Base-by-base conservation (phyloP, 2,888 invertebrate genomes). In the Crematogaster levior region DNA sequence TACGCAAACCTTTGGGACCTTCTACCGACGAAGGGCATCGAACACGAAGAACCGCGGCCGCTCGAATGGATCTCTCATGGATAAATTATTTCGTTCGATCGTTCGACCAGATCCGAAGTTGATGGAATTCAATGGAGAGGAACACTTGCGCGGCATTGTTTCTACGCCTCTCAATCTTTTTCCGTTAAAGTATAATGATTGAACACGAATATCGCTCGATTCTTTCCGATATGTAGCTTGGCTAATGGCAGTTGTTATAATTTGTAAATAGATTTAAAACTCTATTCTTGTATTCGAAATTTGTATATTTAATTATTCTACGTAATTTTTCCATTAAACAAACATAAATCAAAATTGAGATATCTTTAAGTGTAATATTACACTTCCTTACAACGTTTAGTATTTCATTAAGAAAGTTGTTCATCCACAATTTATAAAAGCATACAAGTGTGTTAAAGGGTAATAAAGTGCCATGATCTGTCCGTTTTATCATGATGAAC, bases 1-100 rank as follows among this genome's bases (percentile, higher is more conserved):
- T 84, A 70, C 66, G 63, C 53, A 24, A 43, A 18, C 53, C 21
- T 68, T 18, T 37, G 27, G n/a, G 15, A n/a, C 6, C 72, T 60
- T 82, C 80, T 84, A 83, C 75, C 83, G 83, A 73, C 27, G 79
- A n/a, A 61, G 48, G 51, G 81, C 66, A 51, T 48, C 53, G 5
- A 40, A 63, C 75, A 40, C 63, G 84, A 79, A 81, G 63, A 74
- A 81, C 43, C 74, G 73, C 43, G 74, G 34, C 24, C 30, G 37
- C 30, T n/a, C 65, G 18, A 77, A 65, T 43, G 68, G 48, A 66
- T 72, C 81, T 40, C n/a, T 48, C 63, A 51, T 4, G 56, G 68
- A 51, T 60, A 43, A 56, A 56, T 58, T 82, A 77, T 65, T 82
- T 65, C 48, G 60, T 68, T 46, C 66, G 48, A 79, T 82, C 77